Evolutionary conservation across 1,140 invertebrate genomes (phyloP).

Genomic region (Rhopalosiphum maidis): DNA sequence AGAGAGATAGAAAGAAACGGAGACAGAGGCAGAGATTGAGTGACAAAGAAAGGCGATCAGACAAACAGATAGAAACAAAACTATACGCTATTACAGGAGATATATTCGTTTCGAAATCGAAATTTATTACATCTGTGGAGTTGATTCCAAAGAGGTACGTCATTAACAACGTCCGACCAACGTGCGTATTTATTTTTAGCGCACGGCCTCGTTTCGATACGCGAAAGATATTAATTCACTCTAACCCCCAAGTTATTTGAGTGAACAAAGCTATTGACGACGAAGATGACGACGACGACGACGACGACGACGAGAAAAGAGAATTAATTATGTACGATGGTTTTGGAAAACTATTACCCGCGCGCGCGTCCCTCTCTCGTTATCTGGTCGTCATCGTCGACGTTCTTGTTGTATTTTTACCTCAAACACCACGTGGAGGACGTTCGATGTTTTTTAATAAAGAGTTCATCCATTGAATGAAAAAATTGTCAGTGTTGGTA

Average conservation of each 20-base stretch:
- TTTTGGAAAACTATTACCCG: constrained; percentile 31
- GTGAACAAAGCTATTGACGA: constrained; percentile 41
- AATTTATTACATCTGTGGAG: constrained; percentile 41
- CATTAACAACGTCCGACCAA: constrained; percentile 15
- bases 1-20: background rate
- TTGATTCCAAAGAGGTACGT: constrained; percentile 31
- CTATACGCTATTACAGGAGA: constrained; percentile 28
- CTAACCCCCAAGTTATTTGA: background rate
- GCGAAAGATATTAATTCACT: constrained; percentile 17
- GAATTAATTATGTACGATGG: constrained; percentile 20
- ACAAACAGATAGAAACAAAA: background rate
- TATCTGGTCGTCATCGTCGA: background rate
- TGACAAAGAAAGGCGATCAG: background rate
- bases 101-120: constrained; percentile 43
- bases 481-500: background rate
- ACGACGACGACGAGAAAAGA: background rate
- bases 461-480: background rate
- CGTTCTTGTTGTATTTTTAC: background rate
- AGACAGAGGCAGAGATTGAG: background rate
- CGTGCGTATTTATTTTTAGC: constrained; percentile 48
- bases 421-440: background rate
- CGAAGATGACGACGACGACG: background rate
- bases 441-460: background rate
- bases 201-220: constrained; percentile 29
- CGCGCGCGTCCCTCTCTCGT: background rate